phyloP scores from a whole-genome alignment of 2,797 vertebrate species.

The Natrix natrix region DNA sequence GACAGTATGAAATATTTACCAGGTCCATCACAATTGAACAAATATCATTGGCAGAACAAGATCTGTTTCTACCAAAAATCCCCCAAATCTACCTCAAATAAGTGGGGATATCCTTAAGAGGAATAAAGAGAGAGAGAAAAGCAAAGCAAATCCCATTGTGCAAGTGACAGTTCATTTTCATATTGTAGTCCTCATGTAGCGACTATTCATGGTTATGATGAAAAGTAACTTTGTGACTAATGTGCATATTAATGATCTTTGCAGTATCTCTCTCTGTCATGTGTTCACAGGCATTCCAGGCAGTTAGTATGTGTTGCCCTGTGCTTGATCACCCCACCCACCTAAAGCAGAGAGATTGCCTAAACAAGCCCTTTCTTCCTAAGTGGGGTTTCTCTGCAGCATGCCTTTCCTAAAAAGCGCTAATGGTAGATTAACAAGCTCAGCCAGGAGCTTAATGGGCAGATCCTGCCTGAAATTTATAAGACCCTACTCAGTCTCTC shows the following conservation, averaged over 20 bases:
- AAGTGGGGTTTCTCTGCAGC: background rate
- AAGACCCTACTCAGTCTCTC: background rate
- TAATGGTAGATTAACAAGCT: background rate
- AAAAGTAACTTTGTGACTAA: background rate
- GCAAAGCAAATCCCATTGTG: background rate
- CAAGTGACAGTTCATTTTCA: background rate
- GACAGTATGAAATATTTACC: background rate
- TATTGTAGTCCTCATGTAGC: background rate
- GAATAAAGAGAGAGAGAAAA: background rate
- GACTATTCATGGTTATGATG: background rate
- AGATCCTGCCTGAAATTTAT: background rate
- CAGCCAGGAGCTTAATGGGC: background rate
- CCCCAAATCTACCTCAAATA: background rate
- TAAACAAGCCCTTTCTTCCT: background rate
- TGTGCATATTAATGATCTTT: background rate
- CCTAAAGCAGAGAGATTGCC: background rate
- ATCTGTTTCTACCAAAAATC: background rate
- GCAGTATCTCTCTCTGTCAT: background rate
- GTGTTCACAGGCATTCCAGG: background rate
- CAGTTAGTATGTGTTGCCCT: background rate
- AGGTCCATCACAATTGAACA: background rate
- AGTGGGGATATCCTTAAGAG: background rate
- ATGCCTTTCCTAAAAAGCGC: background rate
- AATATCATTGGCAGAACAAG: background rate
- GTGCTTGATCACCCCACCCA: background rate